These are phyloP conservation scores for Hydra vulgaris DNA, from an alignment of 30 jellyfish, hydroid and myxozoan genomes.

Conservation along the genomic window DNA sequence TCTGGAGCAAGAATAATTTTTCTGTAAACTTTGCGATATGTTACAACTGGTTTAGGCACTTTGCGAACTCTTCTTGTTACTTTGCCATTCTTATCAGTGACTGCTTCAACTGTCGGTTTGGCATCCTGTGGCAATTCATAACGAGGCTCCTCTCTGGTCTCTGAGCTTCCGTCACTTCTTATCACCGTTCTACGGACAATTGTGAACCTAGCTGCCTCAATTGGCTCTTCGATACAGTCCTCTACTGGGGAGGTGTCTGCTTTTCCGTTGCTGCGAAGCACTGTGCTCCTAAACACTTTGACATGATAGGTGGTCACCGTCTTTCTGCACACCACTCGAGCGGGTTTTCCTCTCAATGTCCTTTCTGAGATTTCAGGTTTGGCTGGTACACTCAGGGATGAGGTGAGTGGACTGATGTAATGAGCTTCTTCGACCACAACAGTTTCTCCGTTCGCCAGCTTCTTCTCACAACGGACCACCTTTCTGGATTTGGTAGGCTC, in stretches of 20 bases:
- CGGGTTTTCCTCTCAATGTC: constrained; percentile 38
- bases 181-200: constrained; percentile 39
- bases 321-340: constrained; percentile 53
- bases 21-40: too few species aligned
- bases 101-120: too few species aligned
- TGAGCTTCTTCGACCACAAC: constrained; percentile 56
- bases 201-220: constrained; percentile 43
- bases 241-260: constrained; percentile 59
- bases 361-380: constrained; percentile 41
- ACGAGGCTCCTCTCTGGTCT: too few species aligned
- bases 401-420: constrained; percentile 45
- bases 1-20: too few species aligned
- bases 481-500: constrained; percentile 24
- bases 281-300: constrained; percentile 52
- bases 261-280: constrained; percentile 44
- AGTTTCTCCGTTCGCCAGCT: constrained; percentile 43
- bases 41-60: too few species aligned
- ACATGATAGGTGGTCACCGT: constrained; percentile 46
- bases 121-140: too few species aligned
- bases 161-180: constrained; percentile 32
- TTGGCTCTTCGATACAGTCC: constrained; percentile 46
- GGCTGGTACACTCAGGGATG: constrained; percentile 50
- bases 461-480: constrained; percentile 20
- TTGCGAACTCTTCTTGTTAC: too few species aligned
- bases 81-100: too few species aligned